Percentiles rank a stretch among this genome's conserved stretches.
These are phyloP conservation scores for Anomalospiza imberbis DNA, from an alignment of 2,797 vertebrate genomes.

Conservation along the genomic window DNA sequence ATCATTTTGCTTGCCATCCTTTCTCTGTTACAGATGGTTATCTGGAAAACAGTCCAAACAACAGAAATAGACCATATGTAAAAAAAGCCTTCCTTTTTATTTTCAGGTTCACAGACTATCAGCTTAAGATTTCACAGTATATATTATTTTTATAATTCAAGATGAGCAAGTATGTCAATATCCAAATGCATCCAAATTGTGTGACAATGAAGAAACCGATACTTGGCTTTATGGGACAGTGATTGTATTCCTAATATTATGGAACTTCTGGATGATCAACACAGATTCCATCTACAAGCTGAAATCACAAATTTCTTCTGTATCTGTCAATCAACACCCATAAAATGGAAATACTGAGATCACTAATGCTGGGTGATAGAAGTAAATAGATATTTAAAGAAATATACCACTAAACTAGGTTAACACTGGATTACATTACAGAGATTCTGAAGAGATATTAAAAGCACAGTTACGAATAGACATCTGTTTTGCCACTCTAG, in stretches of 20 bases:
- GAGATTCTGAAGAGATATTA: background rate
- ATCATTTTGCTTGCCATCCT: constrained; percentile 48
- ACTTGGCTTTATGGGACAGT: background rate
- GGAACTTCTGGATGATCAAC: background rate
- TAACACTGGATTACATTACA: background rate
- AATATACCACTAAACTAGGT: background rate
- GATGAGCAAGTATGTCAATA: background rate
- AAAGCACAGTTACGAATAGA: background rate
- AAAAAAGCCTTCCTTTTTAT: constrained; percentile 17
- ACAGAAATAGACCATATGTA: constrained; percentile 52
- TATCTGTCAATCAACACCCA: background rate
- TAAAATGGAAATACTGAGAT: background rate
- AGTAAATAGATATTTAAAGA: background rate
- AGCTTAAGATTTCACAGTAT: background rate
- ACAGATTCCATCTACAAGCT: background rate
- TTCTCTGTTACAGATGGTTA: constrained; percentile 52
- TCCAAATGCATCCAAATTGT: background rate
- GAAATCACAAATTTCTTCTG: background rate
- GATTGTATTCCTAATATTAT: background rate
- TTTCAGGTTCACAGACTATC: constrained; percentile 28
- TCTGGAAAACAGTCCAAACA: constrained; percentile 56
- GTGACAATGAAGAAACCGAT: background rate
- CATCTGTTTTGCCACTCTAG: background rate
- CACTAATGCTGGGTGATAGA: background rate
- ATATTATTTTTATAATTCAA: constrained; percentile 22